Evolutionary conservation across 2,113 vertebrate genomes (phyloP).

Genomic region (Phylloscopus trochilus): DNA sequence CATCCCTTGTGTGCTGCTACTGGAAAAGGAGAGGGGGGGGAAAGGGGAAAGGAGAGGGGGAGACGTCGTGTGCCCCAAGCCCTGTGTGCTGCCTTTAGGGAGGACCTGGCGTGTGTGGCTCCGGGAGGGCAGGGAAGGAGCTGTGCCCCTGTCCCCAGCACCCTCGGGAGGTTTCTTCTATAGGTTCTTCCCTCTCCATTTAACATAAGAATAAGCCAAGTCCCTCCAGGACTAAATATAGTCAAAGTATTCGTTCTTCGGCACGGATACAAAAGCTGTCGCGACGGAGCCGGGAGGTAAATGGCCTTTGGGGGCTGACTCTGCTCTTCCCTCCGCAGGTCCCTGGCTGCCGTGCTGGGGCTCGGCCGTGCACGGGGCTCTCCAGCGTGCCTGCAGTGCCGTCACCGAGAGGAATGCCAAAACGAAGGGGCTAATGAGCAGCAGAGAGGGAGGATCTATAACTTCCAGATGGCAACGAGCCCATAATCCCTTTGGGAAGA

Average conservation of each 20-base stretch:
- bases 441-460: conserved; percentile 62
- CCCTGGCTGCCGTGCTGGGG: not conserved
- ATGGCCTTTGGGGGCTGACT: conserved; percentile 36
- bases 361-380: not conserved
- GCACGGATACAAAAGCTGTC: conserved; percentile 2
- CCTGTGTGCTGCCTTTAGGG: not conserved
- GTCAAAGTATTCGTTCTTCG: conserved; percentile 58
- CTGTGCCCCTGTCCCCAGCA: not conserved
- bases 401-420: conserved; percentile 18
- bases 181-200: not conserved
- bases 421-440: conserved; percentile 38
- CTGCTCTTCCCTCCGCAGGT: conserved; percentile 46
- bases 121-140: accelerated
- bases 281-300: not conserved
- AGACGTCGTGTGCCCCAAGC: accelerated
- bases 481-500: conserved; percentile 53
- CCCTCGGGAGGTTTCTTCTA: not conserved
- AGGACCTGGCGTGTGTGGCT: not conserved
- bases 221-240: conserved; percentile 56
- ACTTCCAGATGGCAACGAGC: conserved; percentile 58
- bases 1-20: not conserved
- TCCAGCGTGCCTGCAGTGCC: not conserved
- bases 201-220: not conserved
- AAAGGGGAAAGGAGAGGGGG: not conserved
- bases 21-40: not conserved